Evolutionary conservation across 2,113 vertebrate genomes (phyloP), one percentile per base, ranked within the genome.

Genomic region (Neopipo cinnamomea): DNA sequence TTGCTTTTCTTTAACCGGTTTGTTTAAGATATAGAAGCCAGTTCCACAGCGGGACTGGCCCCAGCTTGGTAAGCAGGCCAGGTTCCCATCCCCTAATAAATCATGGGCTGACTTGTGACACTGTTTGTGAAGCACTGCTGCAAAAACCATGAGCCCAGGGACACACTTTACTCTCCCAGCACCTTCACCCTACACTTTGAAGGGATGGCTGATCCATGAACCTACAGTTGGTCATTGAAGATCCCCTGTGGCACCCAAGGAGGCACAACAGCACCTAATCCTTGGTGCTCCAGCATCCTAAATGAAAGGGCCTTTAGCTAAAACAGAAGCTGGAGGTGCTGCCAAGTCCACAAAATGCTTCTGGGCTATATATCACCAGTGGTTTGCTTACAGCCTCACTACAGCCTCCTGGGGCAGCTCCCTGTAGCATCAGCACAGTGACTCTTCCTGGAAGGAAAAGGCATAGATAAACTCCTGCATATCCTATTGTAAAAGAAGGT

Each of bases 1-100:
- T 41, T 96, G 92, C 88, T 95, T 94, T 93, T 8, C 93, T 78
- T 80, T 42, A 79, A 46, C 52, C 1, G 11, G 20, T 84, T 95
- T 95, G 95, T 96, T 97, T 94, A 75, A 96, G 92, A 91, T 68
- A 72, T 3, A 75, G 41, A 74, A 91, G 89, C 65, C 95, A 93
- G 85, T 81, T 86, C 68, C 79, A 72, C 65, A 52, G 79, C 12
- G 68, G 61, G 89, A 67, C 73, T 50, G 61, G 63, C 47, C 79
- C 72, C 86, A 86, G 83, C 59, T 25, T 77, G 83, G n/a, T 42
- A 84, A 87, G 21, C 4, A 5, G 63, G 79, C 95, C 70, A 89
- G 20, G 31, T 75, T 94, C 85, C 75, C 82, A 78, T 86, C 75
- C 68, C 73, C 65, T 78, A 44, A 75, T 87, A 89, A 94, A 93